Base-by-base conservation (phyloP, 2,797 vertebrate genomes). In the Novumbra hubbsi region DNA sequence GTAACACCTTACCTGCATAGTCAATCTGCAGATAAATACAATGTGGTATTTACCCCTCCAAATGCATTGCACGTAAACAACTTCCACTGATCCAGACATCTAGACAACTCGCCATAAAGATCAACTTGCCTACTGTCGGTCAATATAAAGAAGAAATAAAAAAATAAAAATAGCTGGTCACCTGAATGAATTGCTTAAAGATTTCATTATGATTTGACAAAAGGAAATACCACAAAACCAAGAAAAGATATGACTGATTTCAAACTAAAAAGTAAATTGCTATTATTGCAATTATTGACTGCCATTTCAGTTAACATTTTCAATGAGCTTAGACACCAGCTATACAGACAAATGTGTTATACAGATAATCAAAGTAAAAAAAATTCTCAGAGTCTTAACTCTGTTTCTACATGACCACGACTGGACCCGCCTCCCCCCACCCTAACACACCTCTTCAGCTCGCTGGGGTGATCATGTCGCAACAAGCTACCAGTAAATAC, bases 331-430 rank as follows among this genome's bases (percentile, higher is more conserved):
- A 57, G 52, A 69, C 55, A 82, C 6, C 21, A 38, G 34, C 76
- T 64, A 73, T 77, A 80, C 68, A 60, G 72, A 68, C 34, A 12
- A 24, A 2, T 68, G 45, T 69, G 73, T 45, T 34, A n/a, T n/a
- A n/a, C 62, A 63, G 76, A 75, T 50, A 60, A 19, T 41, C n/a
- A 41, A 41, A 67, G n/a, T n/a, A n/a, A 8, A 78, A 38, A 38
- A 83, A 72, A 79, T 76, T 68, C 52, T 70, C 73, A 24, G 76
- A 87, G 84, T 80, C 78, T 74, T 77, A 85, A 89, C 88, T 80
- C 80, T 82, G 80, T 73, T 80, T 84, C 5, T 38, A 38, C 34
- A 38, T 38, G 1, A 38, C 34, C 34, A 38, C 34, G 83, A 84
- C 85, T 67, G 79, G 72, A 78, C 84, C 73, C 6, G 75, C 82